Base-by-base conservation (phyloP, 2,888 invertebrate species). In the Caenorhabditis parvicauda region DNA sequence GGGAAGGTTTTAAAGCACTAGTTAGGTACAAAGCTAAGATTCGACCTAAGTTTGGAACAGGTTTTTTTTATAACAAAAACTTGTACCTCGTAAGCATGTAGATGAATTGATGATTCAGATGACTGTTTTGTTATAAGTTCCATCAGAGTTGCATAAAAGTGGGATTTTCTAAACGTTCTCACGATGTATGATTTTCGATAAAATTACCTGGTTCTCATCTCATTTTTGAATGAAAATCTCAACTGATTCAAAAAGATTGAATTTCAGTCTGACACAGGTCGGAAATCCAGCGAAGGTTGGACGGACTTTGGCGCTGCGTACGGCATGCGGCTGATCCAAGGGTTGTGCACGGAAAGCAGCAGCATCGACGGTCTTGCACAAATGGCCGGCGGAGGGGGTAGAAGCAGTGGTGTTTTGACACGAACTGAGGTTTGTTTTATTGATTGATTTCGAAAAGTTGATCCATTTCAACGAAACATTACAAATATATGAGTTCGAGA, bases 361-460 rank as follows among this genome's bases (percentile, higher is more conserved):
- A 3, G 12, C 51, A 47, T 35, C 54, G 37, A 32, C 45, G 22
- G 6, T 28, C 3, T 5, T 17, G 19, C 6, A 14, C 28, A 3
- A 14, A 21, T 54, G n/a, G 50, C 41, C 2, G 29, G 44, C 3
- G 28, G 61, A 27, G 58, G 53, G 7, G 63, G n/a, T n/a, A n/a
- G n/a, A n/a, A n/a, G n/a, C n/a, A n/a, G n/a, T n/a, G n/a, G 63
- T 22, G 63, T 63, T 6, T 37, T 63, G 29, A 63, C 63, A 4
- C 43, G 63, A 17, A 58, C 63, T 2, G 63, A 63, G 54, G 61
- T 61, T 24, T n/a, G 17, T 46, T 22, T 21, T n/a, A 2, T 12
- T 35, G 2, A 43, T n/a, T n/a, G n/a, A n/a, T n/a, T n/a, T n/a
- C n/a, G n/a, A n/a, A n/a, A n/a, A n/a, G n/a, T n/a, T n/a, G n/a